Percentiles rank a stretch among this genome's conserved stretches.
Conservation (phyloP, 2,113 vertebrate species). For the Phaethornis superciliosus region DNA sequence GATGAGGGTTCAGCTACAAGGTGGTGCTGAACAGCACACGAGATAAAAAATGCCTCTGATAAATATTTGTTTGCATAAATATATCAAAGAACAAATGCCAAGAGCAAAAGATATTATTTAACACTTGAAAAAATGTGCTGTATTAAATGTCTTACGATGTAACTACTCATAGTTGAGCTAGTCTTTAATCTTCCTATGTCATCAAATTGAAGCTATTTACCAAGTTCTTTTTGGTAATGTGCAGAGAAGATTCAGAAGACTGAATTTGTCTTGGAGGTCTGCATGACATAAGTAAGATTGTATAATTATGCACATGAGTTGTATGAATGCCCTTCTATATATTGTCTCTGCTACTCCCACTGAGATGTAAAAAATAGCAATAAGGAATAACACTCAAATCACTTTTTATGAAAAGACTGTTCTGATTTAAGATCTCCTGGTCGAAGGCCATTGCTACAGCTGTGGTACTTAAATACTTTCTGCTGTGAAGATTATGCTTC, state of each 20-base stretch:
- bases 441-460: not conserved
- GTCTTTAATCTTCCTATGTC: not conserved
- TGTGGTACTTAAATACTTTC: not conserved
- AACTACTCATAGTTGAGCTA: not conserved
- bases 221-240: not conserved
- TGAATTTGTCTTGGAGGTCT: not conserved
- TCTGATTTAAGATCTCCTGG: not conserved
- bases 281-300: not conserved
- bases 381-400: not conserved
- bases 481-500: not conserved
- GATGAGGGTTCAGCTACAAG: not conserved
- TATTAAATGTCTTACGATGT: not conserved
- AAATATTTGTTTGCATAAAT: not conserved
- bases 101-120: not conserved
- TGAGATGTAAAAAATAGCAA: constrained; percentile 27
- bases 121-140: not conserved
- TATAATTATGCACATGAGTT: constrained; percentile 9
- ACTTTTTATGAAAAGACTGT: not conserved
- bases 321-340: not conserved
- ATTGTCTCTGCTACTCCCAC: not conserved
- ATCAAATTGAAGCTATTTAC: not conserved
- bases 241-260: not conserved
- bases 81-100: not conserved
- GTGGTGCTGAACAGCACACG: not conserved
- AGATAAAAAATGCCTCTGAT: not conserved